phyloP scores from a whole-genome alignment of 2,888 invertebrate species.

The Pasiphila rectangulata region DNA sequence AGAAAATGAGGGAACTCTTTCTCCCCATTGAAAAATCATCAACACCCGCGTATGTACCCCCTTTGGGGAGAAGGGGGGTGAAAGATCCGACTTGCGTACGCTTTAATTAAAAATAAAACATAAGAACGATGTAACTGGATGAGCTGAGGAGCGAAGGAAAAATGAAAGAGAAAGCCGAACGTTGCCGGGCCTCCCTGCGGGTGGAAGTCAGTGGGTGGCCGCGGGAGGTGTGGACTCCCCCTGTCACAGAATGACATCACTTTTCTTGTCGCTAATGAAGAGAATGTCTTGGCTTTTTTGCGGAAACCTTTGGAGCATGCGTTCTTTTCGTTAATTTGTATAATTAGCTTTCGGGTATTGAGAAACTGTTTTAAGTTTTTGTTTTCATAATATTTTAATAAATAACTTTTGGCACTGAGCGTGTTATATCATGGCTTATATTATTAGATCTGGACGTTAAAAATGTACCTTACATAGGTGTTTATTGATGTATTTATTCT shows the following conservation, averaged over 20 bases:
- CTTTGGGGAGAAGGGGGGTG: conserved; percentile 43
- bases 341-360: conserved; percentile 45
- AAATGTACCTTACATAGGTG: no score
- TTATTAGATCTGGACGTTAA: no score
- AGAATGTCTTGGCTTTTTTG: conserved; percentile 71
- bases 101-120: conserved; percentile 82
- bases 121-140: conserved; percentile 82
- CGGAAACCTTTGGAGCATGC: conserved; percentile 51
- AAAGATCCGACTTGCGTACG: conserved; percentile 81
- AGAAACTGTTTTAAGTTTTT: neutral
- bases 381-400: no score
- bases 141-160: conserved; percentile 81
- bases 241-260: conserved; percentile 78
- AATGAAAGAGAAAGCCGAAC: conserved; percentile 79
- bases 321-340: conserved; percentile 47
- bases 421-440: no score
- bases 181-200: conserved; percentile 53
- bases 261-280: conserved; percentile 81
- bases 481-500: no score
- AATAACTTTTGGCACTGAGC: no score
- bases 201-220: conserved; percentile 72
- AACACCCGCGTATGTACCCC: conserved; percentile 78
- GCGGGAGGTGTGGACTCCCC: conserved; percentile 69
- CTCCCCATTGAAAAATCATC: conserved; percentile 82
- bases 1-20: conserved; percentile 82